phyloP scores from a whole-genome alignment of 2,888 invertebrate genomes.

The Odontocerum albicorne region DNA sequence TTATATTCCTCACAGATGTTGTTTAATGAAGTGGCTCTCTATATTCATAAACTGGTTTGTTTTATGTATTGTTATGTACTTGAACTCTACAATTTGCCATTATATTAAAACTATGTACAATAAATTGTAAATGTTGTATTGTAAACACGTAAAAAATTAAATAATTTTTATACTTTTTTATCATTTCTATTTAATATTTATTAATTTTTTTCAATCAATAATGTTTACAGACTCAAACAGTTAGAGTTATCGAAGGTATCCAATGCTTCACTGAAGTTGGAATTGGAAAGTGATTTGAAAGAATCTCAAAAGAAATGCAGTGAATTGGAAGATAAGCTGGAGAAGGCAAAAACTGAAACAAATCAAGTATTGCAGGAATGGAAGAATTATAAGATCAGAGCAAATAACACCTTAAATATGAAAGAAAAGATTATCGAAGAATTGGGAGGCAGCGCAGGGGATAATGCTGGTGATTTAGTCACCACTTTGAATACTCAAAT shows the following conservation, averaged over 20 bases:
- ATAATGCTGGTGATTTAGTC: slow-evolving; percentile 39
- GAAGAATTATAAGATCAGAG: slow-evolving; percentile 76
- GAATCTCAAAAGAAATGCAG: slow-evolving; percentile 50
- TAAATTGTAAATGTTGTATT: no score
- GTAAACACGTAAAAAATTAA: not conserved
- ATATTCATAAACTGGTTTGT: no score
- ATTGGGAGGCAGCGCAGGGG: slow-evolving; percentile 46
- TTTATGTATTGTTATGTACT: no score
- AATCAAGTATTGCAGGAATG: slow-evolving; percentile 58
- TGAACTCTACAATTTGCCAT: no score
- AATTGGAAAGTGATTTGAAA: slow-evolving; percentile 43
- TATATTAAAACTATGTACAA: not conserved
- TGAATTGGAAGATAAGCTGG: slow-evolving; percentile 52
- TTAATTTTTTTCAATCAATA: no score
- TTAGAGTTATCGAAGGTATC: slow-evolving; percentile 26
- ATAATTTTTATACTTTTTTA: no score
- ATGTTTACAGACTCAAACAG: slow-evolving; percentile 23
- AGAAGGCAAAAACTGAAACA: slow-evolving; percentile 51
- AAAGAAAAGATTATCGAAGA: slow-evolving; percentile 74
- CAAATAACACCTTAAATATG: slow-evolving; percentile 72
- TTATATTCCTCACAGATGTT: no score
- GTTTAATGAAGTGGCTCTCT: no score
- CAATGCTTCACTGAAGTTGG: slow-evolving; percentile 20
- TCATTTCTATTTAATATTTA: no score
- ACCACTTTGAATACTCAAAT: slow-evolving; percentile 59